Evolutionary conservation across 2,888 invertebrate genomes (phyloP).

Genomic region (Adelognathus sp.): DNA sequence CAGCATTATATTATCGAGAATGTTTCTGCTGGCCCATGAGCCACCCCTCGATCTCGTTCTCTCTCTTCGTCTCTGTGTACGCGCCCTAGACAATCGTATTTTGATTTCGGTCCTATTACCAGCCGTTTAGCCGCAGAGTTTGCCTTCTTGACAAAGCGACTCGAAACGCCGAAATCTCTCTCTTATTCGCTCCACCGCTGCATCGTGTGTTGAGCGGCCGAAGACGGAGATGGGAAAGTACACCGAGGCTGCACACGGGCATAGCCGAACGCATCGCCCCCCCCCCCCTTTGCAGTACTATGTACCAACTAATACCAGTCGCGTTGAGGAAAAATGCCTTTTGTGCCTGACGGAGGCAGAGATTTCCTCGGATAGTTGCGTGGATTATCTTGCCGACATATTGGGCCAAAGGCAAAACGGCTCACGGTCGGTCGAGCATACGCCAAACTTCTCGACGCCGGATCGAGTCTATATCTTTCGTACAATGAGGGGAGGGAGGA

Average conservation of each 20-base stretch:
- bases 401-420: constrained; percentile 77
- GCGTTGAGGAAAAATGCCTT: constrained; percentile 54
- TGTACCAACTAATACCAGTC: neutral
- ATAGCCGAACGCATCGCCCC: constrained; percentile 53
- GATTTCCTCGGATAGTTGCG: constrained; percentile 74
- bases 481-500: too few species aligned
- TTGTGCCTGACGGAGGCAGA: constrained; percentile 48
- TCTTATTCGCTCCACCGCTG: constrained; percentile 17
- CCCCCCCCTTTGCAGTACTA: constrained; percentile 17
- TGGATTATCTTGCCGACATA: constrained; percentile 78
- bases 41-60: constrained; percentile 3
- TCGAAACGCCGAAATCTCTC: constrained; percentile 64
- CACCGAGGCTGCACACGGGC: constrained; percentile 24
- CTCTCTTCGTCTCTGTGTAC: neutral
- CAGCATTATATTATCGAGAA: constrained; percentile 55
- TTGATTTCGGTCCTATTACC: constrained; percentile 77
- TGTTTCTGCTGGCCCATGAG: constrained; percentile 52
- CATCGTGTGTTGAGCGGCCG: constrained; percentile 26
- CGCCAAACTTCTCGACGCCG: constrained; percentile 54
- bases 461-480: constrained; percentile 51
- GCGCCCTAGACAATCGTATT: constrained; percentile 71
- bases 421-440: constrained; percentile 70
- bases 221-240: neutral
- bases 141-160: constrained; percentile 81
- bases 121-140: constrained; percentile 76